A percentile compares a stretch with the other conserved stretches of the same genome.
These are phyloP conservation scores for Listrodromus nycthemerus DNA, from an alignment of 2,888 invertebrate species.

Conservation along the genomic window DNA sequence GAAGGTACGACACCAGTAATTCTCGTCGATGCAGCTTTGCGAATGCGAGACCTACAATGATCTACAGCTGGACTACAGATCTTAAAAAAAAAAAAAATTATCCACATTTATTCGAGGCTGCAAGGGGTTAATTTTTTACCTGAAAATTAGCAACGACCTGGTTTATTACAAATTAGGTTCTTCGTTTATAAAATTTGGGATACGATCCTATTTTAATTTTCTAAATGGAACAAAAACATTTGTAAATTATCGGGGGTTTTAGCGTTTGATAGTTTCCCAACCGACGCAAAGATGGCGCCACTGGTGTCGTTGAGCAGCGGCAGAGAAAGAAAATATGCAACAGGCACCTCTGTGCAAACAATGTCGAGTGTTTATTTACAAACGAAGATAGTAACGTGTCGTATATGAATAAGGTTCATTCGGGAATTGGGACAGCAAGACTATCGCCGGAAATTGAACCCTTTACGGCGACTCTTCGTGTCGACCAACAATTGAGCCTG, in stretches of 20 bases:
- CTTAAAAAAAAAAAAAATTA: background rate
- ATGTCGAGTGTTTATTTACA: conserved; percentile 18
- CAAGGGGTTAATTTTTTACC: background rate
- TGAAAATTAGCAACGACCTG: background rate
- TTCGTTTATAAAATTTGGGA: background rate
- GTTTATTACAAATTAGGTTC: background rate
- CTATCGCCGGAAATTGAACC: conserved; percentile 85
- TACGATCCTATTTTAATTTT: background rate
- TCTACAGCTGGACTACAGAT: conserved; percentile 17
- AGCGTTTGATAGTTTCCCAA: conserved; percentile 6
- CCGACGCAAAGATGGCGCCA: conserved; percentile 19
- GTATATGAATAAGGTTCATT: background rate
- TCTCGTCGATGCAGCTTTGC: conserved; percentile 21
- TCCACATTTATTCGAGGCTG: background rate
- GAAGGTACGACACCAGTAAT: conserved; percentile 35
- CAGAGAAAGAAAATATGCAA: background rate
- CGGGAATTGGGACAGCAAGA: background rate
- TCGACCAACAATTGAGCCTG: conserved; percentile 94
- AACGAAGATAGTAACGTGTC: background rate
- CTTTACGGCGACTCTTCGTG: conserved; percentile 92
- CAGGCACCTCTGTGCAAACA: background rate
- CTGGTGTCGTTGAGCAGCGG: background rate
- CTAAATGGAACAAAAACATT: background rate
- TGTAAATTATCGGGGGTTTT: background rate
- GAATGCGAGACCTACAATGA: conserved; percentile 29